Percentiles rank a stretch among this genome's conserved stretches.
These are phyloP conservation scores for Alsophila aescularia DNA, from an alignment of 2,888 invertebrate species.

Conservation along the genomic window DNA sequence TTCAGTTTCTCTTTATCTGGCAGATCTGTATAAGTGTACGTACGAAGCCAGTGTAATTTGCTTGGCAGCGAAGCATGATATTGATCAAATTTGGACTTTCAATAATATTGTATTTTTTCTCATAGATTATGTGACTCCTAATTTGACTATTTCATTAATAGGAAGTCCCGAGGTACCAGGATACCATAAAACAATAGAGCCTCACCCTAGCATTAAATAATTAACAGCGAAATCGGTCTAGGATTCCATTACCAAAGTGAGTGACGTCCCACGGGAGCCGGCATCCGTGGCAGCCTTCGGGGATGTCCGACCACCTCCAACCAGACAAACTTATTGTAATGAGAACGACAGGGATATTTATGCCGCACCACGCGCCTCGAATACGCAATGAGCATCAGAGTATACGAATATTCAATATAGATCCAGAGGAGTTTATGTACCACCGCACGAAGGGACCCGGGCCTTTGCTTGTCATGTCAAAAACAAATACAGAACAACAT, in stretches of 20 bases:
- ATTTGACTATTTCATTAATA: background rate
- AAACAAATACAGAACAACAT: constrained; percentile 20
- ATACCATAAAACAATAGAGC: constrained; percentile 29
- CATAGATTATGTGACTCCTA: background rate
- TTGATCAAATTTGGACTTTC: background rate
- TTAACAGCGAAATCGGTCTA: constrained; percentile 62
- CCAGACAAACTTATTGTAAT: constrained; percentile 79
- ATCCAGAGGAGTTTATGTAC: constrained; percentile 29
- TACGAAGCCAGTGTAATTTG: background rate
- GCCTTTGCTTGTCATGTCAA: constrained; percentile 7
- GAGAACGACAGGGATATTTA: constrained; percentile 82
- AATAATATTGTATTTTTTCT: background rate
- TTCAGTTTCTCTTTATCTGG: constrained; percentile 14
- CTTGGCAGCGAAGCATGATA: background rate
- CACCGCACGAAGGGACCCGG: constrained; percentile 9
- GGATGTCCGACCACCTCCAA: constrained; percentile 48
- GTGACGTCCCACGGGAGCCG: constrained; percentile 71
- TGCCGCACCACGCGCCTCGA: constrained; percentile 75
- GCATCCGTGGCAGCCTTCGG: constrained; percentile 67
- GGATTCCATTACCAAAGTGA: constrained; percentile 77
- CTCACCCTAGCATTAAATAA: constrained; percentile 52
- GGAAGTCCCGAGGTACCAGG: background rate
- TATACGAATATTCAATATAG: constrained; percentile 41
- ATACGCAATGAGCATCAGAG: constrained; percentile 68
- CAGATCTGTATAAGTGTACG: constrained; percentile 2